Conservation (phyloP, 1,140 invertebrate species). For the Cydia splendana region DNA sequence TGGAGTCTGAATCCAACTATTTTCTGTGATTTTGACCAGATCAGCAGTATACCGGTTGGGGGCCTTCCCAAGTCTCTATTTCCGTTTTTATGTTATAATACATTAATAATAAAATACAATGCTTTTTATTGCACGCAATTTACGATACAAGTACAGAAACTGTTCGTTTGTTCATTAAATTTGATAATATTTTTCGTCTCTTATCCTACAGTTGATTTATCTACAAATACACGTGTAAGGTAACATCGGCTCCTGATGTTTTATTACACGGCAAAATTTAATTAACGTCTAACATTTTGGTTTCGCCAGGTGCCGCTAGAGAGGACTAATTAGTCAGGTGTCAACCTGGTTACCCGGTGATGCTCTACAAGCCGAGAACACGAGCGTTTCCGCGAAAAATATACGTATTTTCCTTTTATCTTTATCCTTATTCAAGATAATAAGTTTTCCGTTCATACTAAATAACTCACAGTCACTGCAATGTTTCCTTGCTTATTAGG, state of each 20-base stretch:
- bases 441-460: slow-evolving; percentile 13
- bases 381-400: background rate
- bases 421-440: slow-evolving; percentile 22
- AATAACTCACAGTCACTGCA: slow-evolving; percentile 9
- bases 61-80: too few species aligned
- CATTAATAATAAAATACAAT: too few species aligned
- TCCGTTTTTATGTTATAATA: too few species aligned
- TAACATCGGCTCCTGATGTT: background rate
- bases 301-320: slow-evolving; percentile 3
- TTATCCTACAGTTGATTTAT: background rate
- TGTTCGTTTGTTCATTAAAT: too few species aligned
- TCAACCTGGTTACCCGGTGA: slow-evolving; percentile 21
- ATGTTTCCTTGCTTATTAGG: slow-evolving; percentile 1
- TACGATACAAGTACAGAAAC: too few species aligned
- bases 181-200: background rate
- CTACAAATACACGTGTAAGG: background rate
- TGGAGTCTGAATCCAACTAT: too few species aligned
- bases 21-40: too few species aligned
- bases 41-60: too few species aligned
- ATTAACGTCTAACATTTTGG: slow-evolving; percentile 31
- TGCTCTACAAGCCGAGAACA: slow-evolving; percentile 9
- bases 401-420: slow-evolving; percentile 22
- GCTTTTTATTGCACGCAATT: too few species aligned
- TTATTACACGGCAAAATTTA: background rate
- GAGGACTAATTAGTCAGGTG: slow-evolving; percentile 28